phyloP scores from a whole-genome alignment of 2,113 vertebrate species.

The Argyrosomus japonicus region DNA sequence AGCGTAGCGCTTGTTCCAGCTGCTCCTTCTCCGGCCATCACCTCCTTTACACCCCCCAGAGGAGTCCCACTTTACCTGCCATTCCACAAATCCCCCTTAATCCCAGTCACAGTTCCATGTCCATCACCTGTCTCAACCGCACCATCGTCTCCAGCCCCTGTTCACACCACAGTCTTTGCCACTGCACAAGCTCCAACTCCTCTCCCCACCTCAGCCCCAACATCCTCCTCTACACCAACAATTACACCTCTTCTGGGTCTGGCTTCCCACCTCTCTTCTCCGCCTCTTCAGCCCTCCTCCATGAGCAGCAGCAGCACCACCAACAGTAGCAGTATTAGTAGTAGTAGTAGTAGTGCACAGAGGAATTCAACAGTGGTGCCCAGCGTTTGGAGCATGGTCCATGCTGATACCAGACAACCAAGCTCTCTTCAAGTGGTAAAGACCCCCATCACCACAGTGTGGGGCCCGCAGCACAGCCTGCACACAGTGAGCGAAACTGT shows the following conservation, averaged over 20 bases:
- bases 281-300: slow-evolving; percentile 53
- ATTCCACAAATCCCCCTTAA: slow-evolving; percentile 44
- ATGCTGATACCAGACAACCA: slow-evolving; percentile 67
- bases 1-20: slow-evolving; percentile 28
- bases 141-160: background rate
- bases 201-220: background rate
- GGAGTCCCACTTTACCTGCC: slow-evolving; percentile 59
- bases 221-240: background rate
- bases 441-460: slow-evolving; percentile 70
- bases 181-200: slow-evolving; percentile 16
- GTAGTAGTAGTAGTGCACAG: slow-evolving; percentile 29
- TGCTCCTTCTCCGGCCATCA: slow-evolving; percentile 1
- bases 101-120: slow-evolving; percentile 24
- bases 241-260: slow-evolving; percentile 42
- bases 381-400: slow-evolving; percentile 79
- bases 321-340: slow-evolving; percentile 21
- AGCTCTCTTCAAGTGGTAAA: slow-evolving; percentile 65
- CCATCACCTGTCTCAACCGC: background rate
- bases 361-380: slow-evolving; percentile 63
- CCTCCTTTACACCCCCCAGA: slow-evolving; percentile 38
- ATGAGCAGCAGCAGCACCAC: slow-evolving; percentile 30
- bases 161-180: background rate
- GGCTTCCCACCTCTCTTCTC: slow-evolving; percentile 43
- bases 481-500: slow-evolving; percentile 80
- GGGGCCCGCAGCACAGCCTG: slow-evolving; percentile 78